phyloP scores from a whole-genome alignment of 2,888 invertebrate genomes.

The Pristionchus maxplancki region DNA sequence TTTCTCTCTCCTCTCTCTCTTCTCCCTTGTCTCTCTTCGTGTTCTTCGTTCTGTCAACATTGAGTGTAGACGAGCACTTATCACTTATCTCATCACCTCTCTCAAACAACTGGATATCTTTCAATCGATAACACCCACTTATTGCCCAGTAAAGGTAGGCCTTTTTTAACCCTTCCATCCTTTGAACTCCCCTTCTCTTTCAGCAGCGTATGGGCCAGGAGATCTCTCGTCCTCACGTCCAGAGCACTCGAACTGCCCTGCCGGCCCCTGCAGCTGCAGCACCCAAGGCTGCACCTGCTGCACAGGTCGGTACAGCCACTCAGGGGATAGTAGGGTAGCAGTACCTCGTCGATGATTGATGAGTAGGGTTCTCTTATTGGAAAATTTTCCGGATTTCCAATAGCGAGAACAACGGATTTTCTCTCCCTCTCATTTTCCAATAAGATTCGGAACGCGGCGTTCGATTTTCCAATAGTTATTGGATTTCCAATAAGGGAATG shows the following conservation, averaged over 20 bases:
- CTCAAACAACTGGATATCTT: conserved; percentile 35
- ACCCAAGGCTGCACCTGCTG: not conserved
- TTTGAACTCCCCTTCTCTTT: not conserved
- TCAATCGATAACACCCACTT: conserved; percentile 38
- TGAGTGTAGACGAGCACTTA: conserved; percentile 16
- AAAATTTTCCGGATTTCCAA: too few relatives aligned
- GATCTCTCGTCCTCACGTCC: conserved; percentile 25
- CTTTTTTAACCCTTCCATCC: not conserved
- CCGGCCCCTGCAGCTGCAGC: not conserved
- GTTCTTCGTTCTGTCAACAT: conserved; percentile 45
- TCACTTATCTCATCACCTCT: conserved; percentile 40
- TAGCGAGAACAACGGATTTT: too few relatives aligned
- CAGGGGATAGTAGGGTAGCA: too few relatives aligned
- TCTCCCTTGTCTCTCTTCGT: conserved; percentile 19
- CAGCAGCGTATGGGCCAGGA: conserved; percentile 49
- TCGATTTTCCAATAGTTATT: too few relatives aligned
- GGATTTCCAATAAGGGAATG: too few relatives aligned
- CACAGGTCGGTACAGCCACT: conserved; percentile 38
- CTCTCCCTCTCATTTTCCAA: too few relatives aligned
- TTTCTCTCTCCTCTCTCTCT: not conserved
- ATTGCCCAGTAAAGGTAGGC: not conserved
- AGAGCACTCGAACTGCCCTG: not conserved
- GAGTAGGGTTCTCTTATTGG: too few relatives aligned
- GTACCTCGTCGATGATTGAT: too few relatives aligned
- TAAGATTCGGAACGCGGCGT: too few relatives aligned